Conservation (phyloP, 1,140 invertebrate genomes). For the Ceratosolen fusciceps region DNA sequence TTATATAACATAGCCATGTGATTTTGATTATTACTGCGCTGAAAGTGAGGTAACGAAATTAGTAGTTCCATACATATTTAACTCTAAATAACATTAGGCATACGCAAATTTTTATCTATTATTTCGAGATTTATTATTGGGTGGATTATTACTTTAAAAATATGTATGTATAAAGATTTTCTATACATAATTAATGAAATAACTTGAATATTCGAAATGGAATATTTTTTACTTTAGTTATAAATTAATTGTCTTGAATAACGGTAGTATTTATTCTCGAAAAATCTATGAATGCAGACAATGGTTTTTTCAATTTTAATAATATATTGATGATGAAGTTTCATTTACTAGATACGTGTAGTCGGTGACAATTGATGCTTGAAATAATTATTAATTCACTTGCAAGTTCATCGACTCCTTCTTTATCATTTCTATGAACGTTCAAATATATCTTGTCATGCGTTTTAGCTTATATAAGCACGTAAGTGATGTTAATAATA, state of each 20-base stretch:
- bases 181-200: not conserved
- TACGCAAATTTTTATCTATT: too few species aligned
- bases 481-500: not conserved
- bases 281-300: not conserved
- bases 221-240: not conserved
- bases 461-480: not conserved
- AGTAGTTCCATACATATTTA: too few species aligned
- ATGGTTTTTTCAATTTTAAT: too few species aligned
- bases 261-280: not conserved
- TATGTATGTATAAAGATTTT: too few species aligned
- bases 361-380: not conserved
- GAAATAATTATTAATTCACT: not conserved
- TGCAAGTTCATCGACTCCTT: not conserved
- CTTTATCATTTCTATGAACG: not conserved
- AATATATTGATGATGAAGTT: not conserved
- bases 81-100: too few species aligned
- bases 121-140: too few species aligned
- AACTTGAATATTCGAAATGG: not conserved
- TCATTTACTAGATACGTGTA: not conserved
- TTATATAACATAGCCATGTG: too few species aligned
- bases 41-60: too few species aligned
- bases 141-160: too few species aligned
- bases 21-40: too few species aligned
- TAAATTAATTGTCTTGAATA: not conserved
- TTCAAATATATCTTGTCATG: not conserved